Percentiles rank a stretch among this genome's conserved stretches.
Evolutionary conservation across 1,140 invertebrate genomes (phyloP).

Genomic region (Zaprionus gabonicus): DNA sequence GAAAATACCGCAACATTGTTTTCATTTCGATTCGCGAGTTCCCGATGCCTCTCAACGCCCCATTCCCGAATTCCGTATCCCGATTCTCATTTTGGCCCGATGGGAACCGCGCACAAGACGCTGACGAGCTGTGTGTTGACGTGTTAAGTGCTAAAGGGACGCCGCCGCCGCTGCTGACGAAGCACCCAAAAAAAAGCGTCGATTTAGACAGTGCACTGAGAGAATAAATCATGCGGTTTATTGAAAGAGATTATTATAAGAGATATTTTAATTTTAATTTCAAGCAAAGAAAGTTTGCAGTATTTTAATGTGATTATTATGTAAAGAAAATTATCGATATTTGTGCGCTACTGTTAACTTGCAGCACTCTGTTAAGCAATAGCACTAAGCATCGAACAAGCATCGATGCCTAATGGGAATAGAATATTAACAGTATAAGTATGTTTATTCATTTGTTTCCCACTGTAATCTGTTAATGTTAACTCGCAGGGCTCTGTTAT

Average conservation of each 20-base stretch:
- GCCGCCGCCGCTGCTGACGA: constrained; percentile 4
- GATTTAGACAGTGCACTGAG: constrained; percentile 1
- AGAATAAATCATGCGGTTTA: not conserved
- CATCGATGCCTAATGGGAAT: too few relatives aligned
- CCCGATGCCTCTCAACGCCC: too few relatives aligned
- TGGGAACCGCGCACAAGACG: constrained; percentile 55
- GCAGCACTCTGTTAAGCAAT: not conserved
- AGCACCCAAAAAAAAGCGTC: not conserved
- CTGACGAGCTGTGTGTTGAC: constrained; percentile 64
- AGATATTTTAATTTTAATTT: too few relatives aligned
- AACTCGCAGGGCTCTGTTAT: too few relatives aligned
- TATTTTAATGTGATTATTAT: too few relatives aligned
- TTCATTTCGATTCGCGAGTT: constrained; percentile 18
- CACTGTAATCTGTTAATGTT: too few relatives aligned
- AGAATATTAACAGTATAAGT: too few relatives aligned
- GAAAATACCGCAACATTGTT: constrained; percentile 57
- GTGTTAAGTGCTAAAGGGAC: constrained; percentile 71
- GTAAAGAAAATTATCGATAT: too few relatives aligned
- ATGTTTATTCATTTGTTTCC: too few relatives aligned
- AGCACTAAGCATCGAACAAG: too few relatives aligned
- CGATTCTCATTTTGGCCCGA: constrained; percentile 42
- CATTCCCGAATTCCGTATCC: not conserved
- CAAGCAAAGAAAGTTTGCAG: too few relatives aligned
- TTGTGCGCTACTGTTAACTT: not conserved
- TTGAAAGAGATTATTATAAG: not conserved